Conservation (phyloP, 1,140 invertebrate species). For the Contarinia nasturtii region DNA sequence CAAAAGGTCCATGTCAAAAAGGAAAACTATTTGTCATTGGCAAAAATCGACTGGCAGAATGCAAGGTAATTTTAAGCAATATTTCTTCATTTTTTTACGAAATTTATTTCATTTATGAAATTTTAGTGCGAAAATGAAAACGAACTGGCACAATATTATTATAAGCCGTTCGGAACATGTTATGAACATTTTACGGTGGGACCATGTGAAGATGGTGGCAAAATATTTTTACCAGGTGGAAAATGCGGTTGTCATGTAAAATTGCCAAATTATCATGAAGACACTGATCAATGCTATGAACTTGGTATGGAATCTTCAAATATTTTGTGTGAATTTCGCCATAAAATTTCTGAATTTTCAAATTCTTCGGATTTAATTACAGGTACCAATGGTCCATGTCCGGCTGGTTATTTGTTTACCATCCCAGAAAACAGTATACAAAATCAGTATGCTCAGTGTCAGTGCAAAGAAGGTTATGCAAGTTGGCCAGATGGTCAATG, state of each 20-base stretch:
- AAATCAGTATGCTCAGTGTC: slow-evolving; percentile 25
- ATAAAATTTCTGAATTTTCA: background rate
- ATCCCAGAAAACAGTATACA: slow-evolving; percentile 15
- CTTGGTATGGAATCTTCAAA: slow-evolving; percentile 32
- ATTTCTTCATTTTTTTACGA: background rate
- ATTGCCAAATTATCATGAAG: slow-evolving; percentile 49
- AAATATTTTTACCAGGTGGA: slow-evolving; percentile 50
- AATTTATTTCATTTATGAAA: background rate
- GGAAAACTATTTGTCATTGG: slow-evolving; percentile 41
- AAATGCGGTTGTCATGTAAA: slow-evolving; percentile 46
- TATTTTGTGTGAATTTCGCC: background rate
- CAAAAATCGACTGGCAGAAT: slow-evolving; percentile 36
- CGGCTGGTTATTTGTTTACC: slow-evolving; percentile 45
- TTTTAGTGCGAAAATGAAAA: slow-evolving; percentile 24
- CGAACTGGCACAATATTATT: slow-evolving; percentile 28
- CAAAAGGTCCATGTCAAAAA: slow-evolving; percentile 50
- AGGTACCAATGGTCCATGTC: slow-evolving; percentile 49
- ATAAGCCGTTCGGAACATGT: slow-evolving; percentile 36
- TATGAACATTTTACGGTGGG: slow-evolving; percentile 59
- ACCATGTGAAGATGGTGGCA: slow-evolving; percentile 49
- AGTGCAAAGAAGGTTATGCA: slow-evolving; percentile 48
- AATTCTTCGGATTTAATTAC: slow-evolving; percentile 8
- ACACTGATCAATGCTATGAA: slow-evolving; percentile 48
- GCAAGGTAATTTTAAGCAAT: slow-evolving; percentile 23
- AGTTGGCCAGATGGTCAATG: slow-evolving; percentile 45